Conservation (phyloP, 2,113 vertebrate species). For the Gopherus flavomarginatus region DNA sequence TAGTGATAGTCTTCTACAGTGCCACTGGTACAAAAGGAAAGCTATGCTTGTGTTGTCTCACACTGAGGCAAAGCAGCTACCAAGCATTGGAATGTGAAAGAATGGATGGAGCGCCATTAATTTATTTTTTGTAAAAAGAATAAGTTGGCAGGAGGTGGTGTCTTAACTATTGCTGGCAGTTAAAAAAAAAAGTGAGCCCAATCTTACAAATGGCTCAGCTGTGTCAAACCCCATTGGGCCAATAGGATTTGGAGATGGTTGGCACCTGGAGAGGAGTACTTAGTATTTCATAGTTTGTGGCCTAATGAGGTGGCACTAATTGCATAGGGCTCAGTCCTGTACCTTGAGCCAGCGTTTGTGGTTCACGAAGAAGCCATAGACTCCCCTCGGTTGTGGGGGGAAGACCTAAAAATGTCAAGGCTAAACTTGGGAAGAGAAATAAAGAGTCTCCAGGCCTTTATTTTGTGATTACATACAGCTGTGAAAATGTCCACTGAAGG, state of each 20-base stretch:
- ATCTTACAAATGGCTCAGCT: neutral
- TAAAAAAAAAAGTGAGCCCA: neutral
- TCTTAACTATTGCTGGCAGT: neutral
- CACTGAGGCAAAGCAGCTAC: neutral
- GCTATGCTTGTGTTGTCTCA: neutral
- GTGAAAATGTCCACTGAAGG: neutral
- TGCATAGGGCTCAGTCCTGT: neutral
- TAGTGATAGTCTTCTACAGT: neutral
- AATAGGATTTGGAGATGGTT: neutral
- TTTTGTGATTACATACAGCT: too few relatives aligned
- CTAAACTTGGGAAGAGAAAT: neutral
- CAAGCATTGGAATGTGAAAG: neutral
- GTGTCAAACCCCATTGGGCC: neutral
- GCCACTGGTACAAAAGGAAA: neutral
- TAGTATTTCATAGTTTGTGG: neutral
- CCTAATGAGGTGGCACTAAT: neutral
- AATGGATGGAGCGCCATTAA: neutral
- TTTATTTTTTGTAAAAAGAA: neutral
- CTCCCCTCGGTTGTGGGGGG: neutral
- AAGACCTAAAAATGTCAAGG: neutral
- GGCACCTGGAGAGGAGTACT: neutral
- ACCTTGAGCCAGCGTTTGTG: neutral
- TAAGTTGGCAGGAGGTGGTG: neutral
- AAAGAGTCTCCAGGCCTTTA: neutral
- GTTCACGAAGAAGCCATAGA: neutral